These are phyloP conservation scores for Suricata suricatta DNA, from an alignment of 2,113 vertebrate genomes.

Conservation along the genomic window DNA sequence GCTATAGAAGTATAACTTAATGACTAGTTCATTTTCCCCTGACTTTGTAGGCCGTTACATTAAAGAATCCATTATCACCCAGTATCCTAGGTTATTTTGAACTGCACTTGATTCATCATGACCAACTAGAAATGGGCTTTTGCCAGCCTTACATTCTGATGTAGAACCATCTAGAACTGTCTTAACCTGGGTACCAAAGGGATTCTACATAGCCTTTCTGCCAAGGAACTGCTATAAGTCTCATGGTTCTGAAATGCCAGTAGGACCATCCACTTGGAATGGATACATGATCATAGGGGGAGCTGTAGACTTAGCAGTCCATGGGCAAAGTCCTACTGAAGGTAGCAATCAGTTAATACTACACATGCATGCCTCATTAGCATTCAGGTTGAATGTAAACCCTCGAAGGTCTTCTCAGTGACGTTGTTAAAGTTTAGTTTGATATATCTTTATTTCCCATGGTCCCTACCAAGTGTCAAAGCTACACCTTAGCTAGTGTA, in stretches of 20 bases:
- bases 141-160: neutral
- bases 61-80: neutral
- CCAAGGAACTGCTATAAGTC: neutral
- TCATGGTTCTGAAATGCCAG: neutral
- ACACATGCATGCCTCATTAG: neutral
- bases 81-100: neutral
- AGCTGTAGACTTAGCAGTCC: neutral
- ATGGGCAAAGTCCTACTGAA: neutral
- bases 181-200: neutral
- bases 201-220: neutral
- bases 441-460: neutral
- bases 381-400: neutral
- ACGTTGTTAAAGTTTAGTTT: neutral
- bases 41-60: neutral
- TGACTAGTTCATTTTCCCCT: neutral
- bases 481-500: neutral
- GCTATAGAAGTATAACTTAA: neutral
- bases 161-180: neutral
- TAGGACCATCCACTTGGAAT: neutral
- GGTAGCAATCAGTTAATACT: neutral
- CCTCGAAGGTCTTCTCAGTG: neutral
- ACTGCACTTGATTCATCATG: neutral
- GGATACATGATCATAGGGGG: neutral
- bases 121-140: neutral
- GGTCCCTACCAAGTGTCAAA: neutral